Percentiles rank a stretch among this genome's conserved stretches.
These are phyloP conservation scores for Sternotherus odoratus DNA, from an alignment of 2,797 vertebrate genomes.

Conservation along the genomic window DNA sequence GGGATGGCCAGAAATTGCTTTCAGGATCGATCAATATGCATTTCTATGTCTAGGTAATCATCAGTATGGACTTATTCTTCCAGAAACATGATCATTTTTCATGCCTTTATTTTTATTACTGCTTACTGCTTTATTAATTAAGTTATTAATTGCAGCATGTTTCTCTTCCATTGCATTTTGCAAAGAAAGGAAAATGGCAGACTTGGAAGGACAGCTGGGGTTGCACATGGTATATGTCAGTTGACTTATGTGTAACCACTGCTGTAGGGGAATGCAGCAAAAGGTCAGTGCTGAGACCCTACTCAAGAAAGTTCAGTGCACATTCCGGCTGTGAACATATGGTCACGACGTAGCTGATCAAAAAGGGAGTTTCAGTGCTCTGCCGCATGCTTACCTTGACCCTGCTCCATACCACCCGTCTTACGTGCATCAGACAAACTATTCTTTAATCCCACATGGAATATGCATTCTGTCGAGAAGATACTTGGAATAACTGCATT, in stretches of 20 bases:
- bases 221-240: slow-evolving; percentile 57
- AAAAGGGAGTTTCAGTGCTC: slow-evolving; percentile 65
- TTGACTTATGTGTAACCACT: slow-evolving; percentile 64
- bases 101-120: background rate
- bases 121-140: too few relatives aligned
- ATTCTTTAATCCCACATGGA: slow-evolving; percentile 57
- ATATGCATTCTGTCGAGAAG: slow-evolving; percentile 9
- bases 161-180: slow-evolving; percentile 7
- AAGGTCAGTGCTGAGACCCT: slow-evolving; percentile 71
- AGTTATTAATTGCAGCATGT: slow-evolving; percentile 25
- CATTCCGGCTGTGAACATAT: slow-evolving; percentile 66
- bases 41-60: background rate
- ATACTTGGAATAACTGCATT: slow-evolving; percentile 59
- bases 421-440: slow-evolving; percentile 46
- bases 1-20: background rate
- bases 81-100: background rate
- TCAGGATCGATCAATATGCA: background rate
- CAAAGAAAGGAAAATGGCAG: slow-evolving; percentile 65
- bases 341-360: slow-evolving; percentile 55
- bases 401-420: slow-evolving; percentile 49
- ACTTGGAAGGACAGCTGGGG: slow-evolving; percentile 66
- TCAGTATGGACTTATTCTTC: background rate
- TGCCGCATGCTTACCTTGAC: slow-evolving; percentile 70
- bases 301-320: slow-evolving; percentile 56
- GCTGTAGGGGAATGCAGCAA: slow-evolving; percentile 60